phyloP scores from a whole-genome alignment of 2,113 vertebrate genomes.

The Hipposideros armiger region DNA sequence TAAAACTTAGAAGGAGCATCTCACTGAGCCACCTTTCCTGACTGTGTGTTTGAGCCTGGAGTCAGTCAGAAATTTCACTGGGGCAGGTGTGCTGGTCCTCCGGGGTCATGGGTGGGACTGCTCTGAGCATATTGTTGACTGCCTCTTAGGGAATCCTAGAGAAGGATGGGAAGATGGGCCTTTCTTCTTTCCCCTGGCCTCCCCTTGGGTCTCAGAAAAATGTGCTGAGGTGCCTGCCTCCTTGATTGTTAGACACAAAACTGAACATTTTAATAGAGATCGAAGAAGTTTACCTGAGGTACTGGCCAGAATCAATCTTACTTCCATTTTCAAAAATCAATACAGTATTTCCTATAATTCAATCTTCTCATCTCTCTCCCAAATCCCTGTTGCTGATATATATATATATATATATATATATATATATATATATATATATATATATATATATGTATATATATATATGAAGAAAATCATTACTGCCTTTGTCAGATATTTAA shows the following conservation, averaged over 20 bases:
- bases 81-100: neutral
- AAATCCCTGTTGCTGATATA: constrained; percentile 51
- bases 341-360: constrained; percentile 70
- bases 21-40: neutral
- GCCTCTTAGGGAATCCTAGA: neutral
- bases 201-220: neutral
- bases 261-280: constrained; percentile 62
- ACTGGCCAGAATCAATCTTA: constrained; percentile 58
- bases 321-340: constrained; percentile 74
- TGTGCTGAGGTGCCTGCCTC: neutral
- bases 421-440: too few relatives aligned
- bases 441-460: too few relatives aligned
- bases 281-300: constrained; percentile 42
- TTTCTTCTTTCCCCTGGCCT: neutral
- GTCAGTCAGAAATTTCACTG: neutral
- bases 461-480: constrained; percentile 41
- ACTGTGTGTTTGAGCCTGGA: neutral
- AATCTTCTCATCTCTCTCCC: constrained; percentile 38
- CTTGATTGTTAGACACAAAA: constrained; percentile 25
- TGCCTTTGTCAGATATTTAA: constrained; percentile 76
- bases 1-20: neutral
- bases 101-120: neutral
- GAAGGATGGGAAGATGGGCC: neutral
- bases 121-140: neutral
- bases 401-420: too few relatives aligned